A percentile compares a stretch with the other conserved stretches of the same genome.
Conservation (phyloP, 2,113 vertebrate species). For the Herpetotheres cachinnans region DNA sequence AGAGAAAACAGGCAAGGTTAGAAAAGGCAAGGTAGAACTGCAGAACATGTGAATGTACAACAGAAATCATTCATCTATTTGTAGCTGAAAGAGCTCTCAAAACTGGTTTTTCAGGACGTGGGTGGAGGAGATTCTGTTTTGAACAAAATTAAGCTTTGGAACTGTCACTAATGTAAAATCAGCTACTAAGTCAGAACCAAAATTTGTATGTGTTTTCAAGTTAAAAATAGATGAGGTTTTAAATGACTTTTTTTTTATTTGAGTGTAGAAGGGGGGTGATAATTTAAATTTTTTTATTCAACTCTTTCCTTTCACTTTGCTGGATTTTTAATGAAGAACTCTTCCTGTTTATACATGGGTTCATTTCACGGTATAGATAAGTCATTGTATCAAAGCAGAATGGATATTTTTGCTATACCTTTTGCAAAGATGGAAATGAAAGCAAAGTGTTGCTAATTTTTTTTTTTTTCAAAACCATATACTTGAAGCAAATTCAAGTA, state of each 20-base stretch:
- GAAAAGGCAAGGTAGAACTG: not conserved
- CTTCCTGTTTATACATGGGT: not conserved
- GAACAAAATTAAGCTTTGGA: conserved; percentile 59
- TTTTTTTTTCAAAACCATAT: not conserved
- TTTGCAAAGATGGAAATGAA: not conserved
- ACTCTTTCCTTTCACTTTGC: not conserved
- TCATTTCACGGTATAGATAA: not conserved
- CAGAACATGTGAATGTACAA: not conserved
- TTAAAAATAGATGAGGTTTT: not conserved
- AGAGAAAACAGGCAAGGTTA: not conserved
- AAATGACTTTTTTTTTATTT: not conserved
- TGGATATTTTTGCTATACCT: not conserved
- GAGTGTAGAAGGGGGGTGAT: not conserved
- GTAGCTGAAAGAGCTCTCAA: conserved; percentile 58
- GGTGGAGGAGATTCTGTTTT: conserved; percentile 60
- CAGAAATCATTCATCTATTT: conserved; percentile 56
- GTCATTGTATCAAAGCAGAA: not conserved
- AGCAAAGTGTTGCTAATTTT: not conserved
- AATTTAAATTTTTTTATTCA: not conserved
- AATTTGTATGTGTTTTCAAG: not conserved
- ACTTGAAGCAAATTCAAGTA: not conserved
- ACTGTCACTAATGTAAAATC: not conserved
- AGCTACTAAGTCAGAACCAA: not conserved
- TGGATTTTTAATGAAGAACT: not conserved
- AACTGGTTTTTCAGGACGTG: conserved; percentile 75